Base-by-base conservation (phyloP, 2,888 invertebrate species). In the Malthinus seriepunctatus region DNA sequence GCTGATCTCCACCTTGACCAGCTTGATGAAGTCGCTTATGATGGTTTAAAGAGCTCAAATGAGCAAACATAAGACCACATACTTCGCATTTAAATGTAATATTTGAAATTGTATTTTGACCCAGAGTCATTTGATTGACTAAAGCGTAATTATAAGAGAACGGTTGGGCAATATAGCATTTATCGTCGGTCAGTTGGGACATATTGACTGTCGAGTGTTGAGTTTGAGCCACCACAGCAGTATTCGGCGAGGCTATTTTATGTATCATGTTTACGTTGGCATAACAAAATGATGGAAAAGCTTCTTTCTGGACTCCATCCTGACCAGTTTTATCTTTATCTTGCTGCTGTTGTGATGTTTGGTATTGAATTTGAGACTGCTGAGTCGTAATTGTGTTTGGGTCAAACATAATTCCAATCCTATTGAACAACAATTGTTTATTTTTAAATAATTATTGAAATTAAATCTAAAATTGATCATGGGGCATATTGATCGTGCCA, bases 11-110 rank as follows among this genome's bases (percentile, higher is more conserved):
- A 49, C 73, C 72, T 76, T 83, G 83, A 69, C 82, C 85, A 68
- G 85, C 85, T 58, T 87, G 86, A 74, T 91, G 91, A 72, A 90
- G 88, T 67, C 91, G 85, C 80, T 93, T 93, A 77, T 93, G 93
- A 71, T 93, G 91, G 79, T 91, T 92, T n/a, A 93, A 79, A 56
- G 92, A 77, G 45, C 90, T 86, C 63, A 92, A 82, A 74, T 93
- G 92, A 1, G 90, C 89, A 76, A 93, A 93, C 83, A 91, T 91
- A 60, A 92, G 81, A 42, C 92, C 92, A 73, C 93, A 93, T 7
- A 92, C 89, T 77, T 93, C 93, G 78, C 93, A 93, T 79, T 93
- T 93, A 76, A 91, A 93, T 68, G 91, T 91, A 23, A 92, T 91
- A 73, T 90, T 91, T 10, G 90, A 87, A 73, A 89, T 88, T 55